Percentiles rank a stretch among this genome's conserved stretches.
Conservation (phyloP, 2,797 vertebrate genomes). For the Otus scops region DNA sequence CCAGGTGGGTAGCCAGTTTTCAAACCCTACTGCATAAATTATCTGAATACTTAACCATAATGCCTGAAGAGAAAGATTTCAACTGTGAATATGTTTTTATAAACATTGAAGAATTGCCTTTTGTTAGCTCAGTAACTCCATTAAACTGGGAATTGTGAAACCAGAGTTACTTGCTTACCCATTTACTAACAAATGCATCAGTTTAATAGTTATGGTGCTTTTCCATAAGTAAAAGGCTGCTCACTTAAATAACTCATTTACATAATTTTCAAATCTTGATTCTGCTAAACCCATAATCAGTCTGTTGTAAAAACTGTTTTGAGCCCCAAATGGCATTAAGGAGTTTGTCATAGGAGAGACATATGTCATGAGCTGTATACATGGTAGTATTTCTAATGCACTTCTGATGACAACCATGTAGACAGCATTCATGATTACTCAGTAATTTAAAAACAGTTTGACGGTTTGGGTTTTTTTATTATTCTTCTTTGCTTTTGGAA, state of each 20-base stretch:
- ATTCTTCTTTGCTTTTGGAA: background rate
- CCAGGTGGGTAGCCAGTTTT: background rate
- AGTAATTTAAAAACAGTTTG: background rate
- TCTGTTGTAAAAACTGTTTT: conserved; percentile 59
- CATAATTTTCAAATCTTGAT: conserved; percentile 69
- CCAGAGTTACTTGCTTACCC: conserved; percentile 5
- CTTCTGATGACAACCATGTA: background rate
- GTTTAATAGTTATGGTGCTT: conserved; percentile 34
- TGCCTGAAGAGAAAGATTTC: background rate
- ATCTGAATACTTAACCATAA: conserved; percentile 1
- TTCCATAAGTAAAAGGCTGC: conserved; percentile 48
- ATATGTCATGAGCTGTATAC: background rate
- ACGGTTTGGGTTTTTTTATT: accelerated
- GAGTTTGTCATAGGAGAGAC: conserved; percentile 17
- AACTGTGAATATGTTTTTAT: conserved; percentile 23
- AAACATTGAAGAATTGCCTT: conserved; percentile 18
- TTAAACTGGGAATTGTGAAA: background rate
- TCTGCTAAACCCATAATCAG: conserved; percentile 61
- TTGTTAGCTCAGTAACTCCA: conserved; percentile 9
- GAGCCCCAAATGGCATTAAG: conserved; percentile 14
- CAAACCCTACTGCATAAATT: background rate
- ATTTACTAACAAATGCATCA: conserved; percentile 58
- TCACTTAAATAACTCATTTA: conserved; percentile 67
- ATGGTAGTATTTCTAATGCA: background rate
- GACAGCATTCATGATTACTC: background rate